Conservation (phyloP, 2,797 vertebrate species). For the Semaprochilodus insignis region DNA sequence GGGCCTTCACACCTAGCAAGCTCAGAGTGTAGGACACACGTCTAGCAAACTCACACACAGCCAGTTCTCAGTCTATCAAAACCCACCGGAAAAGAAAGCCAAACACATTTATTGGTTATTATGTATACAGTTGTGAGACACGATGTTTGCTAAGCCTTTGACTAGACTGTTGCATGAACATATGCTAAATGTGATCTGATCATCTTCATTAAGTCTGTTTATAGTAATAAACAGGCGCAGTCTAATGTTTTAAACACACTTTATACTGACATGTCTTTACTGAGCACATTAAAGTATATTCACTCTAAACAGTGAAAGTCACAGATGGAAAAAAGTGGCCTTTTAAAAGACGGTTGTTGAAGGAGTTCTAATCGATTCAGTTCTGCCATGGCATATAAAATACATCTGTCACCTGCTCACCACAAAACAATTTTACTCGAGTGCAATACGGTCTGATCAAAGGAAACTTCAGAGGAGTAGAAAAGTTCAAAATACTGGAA, state of each 20-base stretch:
- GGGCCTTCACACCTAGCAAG: conserved; percentile 48
- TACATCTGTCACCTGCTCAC: neutral
- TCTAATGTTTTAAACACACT: neutral
- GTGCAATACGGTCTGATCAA: neutral
- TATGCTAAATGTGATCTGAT: neutral
- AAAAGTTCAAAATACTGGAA: neutral
- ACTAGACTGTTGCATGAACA: neutral
- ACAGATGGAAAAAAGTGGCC: neutral
- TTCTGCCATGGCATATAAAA: neutral
- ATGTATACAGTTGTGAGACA: neutral
- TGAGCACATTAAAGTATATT: neutral
- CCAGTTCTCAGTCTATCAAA: neutral
- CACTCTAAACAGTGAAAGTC: neutral
- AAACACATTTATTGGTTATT: neutral
- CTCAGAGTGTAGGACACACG: conserved; percentile 36
- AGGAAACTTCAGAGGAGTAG: neutral
- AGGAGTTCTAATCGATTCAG: neutral
- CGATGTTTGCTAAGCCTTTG: neutral
- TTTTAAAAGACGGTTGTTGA: neutral
- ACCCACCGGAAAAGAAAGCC: neutral
- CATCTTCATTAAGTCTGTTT: too few relatives aligned
- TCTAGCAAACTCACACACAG: conserved; percentile 57
- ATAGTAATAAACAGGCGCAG: neutral
- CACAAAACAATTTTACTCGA: neutral
- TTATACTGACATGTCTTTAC: too few relatives aligned